Conservation (phyloP, 1,140 invertebrate genomes). For the Catajapyx aquilonaris region DNA sequence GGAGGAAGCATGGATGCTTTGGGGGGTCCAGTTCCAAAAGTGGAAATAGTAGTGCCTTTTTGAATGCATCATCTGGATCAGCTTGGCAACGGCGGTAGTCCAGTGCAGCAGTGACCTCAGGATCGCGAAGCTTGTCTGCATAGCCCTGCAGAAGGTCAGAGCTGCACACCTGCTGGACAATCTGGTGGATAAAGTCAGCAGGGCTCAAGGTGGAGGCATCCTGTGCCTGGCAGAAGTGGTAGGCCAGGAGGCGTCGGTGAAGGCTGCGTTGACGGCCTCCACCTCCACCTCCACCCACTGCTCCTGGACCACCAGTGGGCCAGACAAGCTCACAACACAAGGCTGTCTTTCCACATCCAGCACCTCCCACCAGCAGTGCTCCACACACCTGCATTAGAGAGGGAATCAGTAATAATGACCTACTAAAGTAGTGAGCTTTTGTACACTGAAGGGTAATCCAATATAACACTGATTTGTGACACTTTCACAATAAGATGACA, state of each 20-base stretch:
- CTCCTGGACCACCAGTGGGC: slow-evolving; percentile 42
- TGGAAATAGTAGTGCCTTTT: slow-evolving; percentile 66
- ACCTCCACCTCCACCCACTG: slow-evolving; percentile 26
- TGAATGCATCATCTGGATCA: slow-evolving; percentile 77
- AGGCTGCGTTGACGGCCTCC: slow-evolving; percentile 40
- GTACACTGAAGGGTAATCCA: neutral
- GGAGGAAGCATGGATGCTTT: slow-evolving; percentile 60
- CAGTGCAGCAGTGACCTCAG: slow-evolving; percentile 25
- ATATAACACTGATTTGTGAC: neutral
- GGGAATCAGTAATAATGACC: slow-evolving; percentile 16
- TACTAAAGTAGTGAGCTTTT: slow-evolving; percentile 9
- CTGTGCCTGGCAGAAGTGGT: slow-evolving; percentile 59
- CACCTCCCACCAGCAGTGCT: slow-evolving; percentile 60
- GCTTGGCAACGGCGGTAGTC: slow-evolving; percentile 19
- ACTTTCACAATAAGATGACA: too few species aligned
- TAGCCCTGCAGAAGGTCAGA: slow-evolving; percentile 34
- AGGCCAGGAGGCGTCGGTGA: slow-evolving; percentile 50
- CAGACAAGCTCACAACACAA: slow-evolving; percentile 64
- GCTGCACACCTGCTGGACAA: slow-evolving; percentile 54
- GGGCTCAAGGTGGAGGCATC: slow-evolving; percentile 42
- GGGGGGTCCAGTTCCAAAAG: slow-evolving; percentile 55
- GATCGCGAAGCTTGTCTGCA: slow-evolving; percentile 52
- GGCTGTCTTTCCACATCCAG: slow-evolving; percentile 58
- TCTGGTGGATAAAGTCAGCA: slow-evolving; percentile 54
- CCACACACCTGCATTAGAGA: too few species aligned